Evolutionary conservation across 2,113 vertebrate species (phyloP), one percentile per base, ranked within the genome.

Genomic region (Pterocles gutturalis): DNA sequence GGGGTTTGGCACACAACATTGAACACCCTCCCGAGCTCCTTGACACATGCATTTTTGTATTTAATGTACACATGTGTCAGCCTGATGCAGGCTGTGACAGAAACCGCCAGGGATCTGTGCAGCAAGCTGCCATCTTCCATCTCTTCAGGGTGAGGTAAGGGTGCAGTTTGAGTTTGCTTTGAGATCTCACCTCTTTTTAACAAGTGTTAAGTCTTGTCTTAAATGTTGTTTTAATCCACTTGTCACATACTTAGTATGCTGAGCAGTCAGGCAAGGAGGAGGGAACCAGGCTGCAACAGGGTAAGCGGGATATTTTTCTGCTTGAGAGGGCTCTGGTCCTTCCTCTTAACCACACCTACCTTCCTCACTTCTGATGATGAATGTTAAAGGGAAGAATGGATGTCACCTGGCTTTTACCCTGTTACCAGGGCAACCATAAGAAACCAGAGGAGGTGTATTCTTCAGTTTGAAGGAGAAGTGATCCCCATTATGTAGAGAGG

Each of bases 201-300:
- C 69, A 61, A 83, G 33, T 38, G 25, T 49, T 65, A 91, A 31
- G 17, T 80, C 45, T 90, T 87, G 78, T 71, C 48, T 87, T 93
- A 79, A 91, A 91, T 54, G 75, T 79, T 90, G 51, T 90, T 97
- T 93, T 88, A 80, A 85, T 87, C 66, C 62, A 69, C 36, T 83
- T 73, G 53, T 61, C 78, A 83, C 7, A 8, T 61, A 64, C n/a
- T 64, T 89, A 55, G n/a, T 49, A 36, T 55, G 36, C 45, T 66
- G 54, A 91, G 62, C 70, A 85, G 62, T 54, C 19, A 64, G 57
- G 34, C 3, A 16, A 82, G 75, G 58, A 75, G 53, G 0, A 31
- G 29, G 45, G 53, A 91, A 73, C 48, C 34, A 26, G 13, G 21
- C 17, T 60, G 58, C 8, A 1, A 7, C 25, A 69, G 65, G 22